Base-by-base conservation (phyloP, 2,113 vertebrate genomes). In the Jaculus jaculus region DNA sequence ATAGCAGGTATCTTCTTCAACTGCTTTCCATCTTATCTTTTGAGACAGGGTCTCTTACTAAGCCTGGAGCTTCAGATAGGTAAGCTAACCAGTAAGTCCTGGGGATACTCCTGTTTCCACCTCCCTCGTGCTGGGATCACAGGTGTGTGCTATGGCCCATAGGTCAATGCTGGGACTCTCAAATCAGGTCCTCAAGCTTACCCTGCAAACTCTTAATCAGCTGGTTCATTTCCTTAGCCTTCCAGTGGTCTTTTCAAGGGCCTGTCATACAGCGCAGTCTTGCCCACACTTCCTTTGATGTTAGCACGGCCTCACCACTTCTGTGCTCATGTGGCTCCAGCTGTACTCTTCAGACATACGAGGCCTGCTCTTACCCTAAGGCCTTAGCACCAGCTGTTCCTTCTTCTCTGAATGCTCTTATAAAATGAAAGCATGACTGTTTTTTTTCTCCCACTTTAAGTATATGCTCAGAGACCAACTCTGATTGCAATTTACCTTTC, bases 341-440 rank as follows among this genome's bases (percentile, higher is more conserved):
- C 16, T 34, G 61, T 13, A 37, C 34, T 77, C 28, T 24, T 42
- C 71, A 20, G 73, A 13, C 30, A 83, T 2, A 63, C 11, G 21
- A 34, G 18, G 11, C 18, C 32, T 12, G 0, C 42, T 37, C 60
- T 37, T 20, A 13, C 6, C 0, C 8, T 9, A 47, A 34, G 34
- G 47, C 34, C 54, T 72, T 9, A 26, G 6, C 5, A 2, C 20
- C 24, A 51, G 18, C n/a, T 39, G 12, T 9, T 37, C 20, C 61
- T n/a, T 71, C n/a, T 21, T 71, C n/a, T 21, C 6, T 21, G 47
- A 20, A 68, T 20, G 58, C 34, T 54, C 37, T 34, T 65, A 42
- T 12, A 18, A 28, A 61, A 68, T 47, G 79, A 37, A 18, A 7
- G 39, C 65, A 24, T 60, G 28, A 51, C 61, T 65, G 26, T 32